Conservation (phyloP, 2,797 vertebrate species). For the Trichosurus vulpecula region DNA sequence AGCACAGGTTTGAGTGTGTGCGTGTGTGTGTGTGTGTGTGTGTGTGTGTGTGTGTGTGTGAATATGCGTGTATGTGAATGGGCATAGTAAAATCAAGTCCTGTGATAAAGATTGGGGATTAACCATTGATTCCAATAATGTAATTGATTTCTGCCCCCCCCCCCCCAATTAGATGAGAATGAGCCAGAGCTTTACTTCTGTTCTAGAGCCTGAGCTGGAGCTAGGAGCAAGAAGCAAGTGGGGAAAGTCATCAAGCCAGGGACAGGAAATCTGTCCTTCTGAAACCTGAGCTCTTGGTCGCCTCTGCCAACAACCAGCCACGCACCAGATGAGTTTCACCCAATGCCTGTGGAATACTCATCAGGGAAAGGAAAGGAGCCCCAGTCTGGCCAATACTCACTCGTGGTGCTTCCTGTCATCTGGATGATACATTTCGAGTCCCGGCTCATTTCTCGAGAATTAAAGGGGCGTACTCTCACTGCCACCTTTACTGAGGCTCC, state of each 20-base stretch:
- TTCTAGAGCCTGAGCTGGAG: neutral
- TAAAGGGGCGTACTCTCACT: conserved; percentile 98
- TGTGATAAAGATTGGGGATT: neutral
- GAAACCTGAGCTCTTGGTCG: accelerated
- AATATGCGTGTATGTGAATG: neutral
- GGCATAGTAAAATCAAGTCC: neutral
- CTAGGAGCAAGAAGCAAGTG: neutral
- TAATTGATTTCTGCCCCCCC: neutral
- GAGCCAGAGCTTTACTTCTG: neutral
- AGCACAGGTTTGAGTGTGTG: neutral
- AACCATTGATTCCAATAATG: neutral
- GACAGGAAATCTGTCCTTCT: neutral
- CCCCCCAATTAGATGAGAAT: neutral
- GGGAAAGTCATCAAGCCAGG: neutral
- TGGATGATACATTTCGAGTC: conserved; percentile 99
- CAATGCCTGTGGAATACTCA: neutral
- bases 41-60: too few relatives aligned
- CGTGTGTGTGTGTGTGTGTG: too few relatives aligned
- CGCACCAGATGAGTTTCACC: too few relatives aligned
- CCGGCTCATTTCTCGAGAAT: conserved; percentile 94
- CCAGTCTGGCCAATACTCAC: conserved; percentile 85
- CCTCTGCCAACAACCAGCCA: neutral
- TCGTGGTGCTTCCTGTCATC: conserved; percentile 98
- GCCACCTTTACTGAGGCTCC: conserved; percentile 99
- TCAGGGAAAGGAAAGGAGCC: neutral